These are phyloP conservation scores for Anastrepha obliqua DNA, from an alignment of 1,140 invertebrate species.

Conservation along the genomic window DNA sequence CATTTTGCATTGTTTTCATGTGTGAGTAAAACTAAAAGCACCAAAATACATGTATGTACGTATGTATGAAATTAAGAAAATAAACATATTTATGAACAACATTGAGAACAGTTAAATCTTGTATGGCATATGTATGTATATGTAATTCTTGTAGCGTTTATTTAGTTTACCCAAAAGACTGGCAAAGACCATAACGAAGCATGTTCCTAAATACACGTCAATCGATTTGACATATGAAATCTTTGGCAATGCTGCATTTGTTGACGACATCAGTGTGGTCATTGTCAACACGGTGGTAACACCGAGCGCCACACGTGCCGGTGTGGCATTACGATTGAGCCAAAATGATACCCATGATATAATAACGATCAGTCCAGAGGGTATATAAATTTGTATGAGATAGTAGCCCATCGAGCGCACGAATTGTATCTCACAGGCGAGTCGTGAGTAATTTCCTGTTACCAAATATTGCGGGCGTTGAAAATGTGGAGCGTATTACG, in stretches of 20 bases:
- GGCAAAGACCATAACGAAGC: constrained; percentile 98
- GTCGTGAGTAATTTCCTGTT: constrained; percentile 96
- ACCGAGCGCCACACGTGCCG: constrained; percentile 95
- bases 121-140: neutral
- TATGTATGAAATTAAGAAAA: neutral
- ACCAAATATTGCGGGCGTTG: neutral
- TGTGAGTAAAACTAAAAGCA: neutral
- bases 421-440: constrained; percentile 98
- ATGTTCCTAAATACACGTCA: constrained; percentile 97
- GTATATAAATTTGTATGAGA: constrained; percentile 99
- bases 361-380: constrained; percentile 98
- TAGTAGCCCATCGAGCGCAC: constrained; percentile 99
- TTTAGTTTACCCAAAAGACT: constrained; percentile 89
- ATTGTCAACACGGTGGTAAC: constrained; percentile 98
- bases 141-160: neutral
- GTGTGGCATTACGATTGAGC: constrained; percentile 94
- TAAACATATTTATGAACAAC: constrained; percentile 1
- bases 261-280: constrained; percentile 99
- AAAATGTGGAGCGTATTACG: neutral
- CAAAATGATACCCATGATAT: constrained; percentile 99
- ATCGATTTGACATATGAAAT: constrained; percentile 99
- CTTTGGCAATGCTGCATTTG: constrained; percentile 97
- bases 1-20: neutral
- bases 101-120: constrained; percentile 15
- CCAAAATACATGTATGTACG: neutral